phyloP scores from a whole-genome alignment of 53 echinoderm and acorn worm species.

The Actinopyga echinites region DNA sequence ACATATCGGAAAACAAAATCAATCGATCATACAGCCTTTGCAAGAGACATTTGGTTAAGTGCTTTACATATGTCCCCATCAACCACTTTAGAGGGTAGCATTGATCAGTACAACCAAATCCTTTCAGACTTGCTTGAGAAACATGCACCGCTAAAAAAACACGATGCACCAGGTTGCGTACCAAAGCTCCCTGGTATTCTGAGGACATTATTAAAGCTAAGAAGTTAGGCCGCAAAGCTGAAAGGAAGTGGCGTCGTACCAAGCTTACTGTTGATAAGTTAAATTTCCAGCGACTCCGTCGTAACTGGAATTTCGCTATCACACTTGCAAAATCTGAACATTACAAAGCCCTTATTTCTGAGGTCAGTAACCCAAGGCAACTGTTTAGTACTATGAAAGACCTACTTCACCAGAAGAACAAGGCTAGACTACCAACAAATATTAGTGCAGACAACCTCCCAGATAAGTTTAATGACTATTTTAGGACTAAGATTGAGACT shows the following conservation, averaged over 20 bases:
- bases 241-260: background rate
- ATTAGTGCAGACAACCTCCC: background rate
- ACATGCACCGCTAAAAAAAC: background rate
- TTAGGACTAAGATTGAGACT: too few species aligned
- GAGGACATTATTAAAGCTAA: background rate
- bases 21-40: background rate
- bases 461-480: background rate
- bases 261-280: background rate
- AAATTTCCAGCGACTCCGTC: background rate
- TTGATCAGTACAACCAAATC: background rate
- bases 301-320: background rate
- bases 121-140: background rate
- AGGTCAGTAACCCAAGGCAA: too few species aligned
- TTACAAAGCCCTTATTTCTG: background rate
- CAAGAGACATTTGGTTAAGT: too few species aligned
- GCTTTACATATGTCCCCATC: background rate
- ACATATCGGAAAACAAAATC: too few species aligned
- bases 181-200: conserved; percentile 15
- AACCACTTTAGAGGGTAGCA: background rate
- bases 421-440: background rate
- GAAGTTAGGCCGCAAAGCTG: background rate
- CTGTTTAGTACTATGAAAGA: too few species aligned
- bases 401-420: too few species aligned
- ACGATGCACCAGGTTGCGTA: background rate
- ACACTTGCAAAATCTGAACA: background rate